Evolutionary conservation across 2,888 invertebrate genomes (phyloP).

Genomic region (Anoncus sp.): DNA sequence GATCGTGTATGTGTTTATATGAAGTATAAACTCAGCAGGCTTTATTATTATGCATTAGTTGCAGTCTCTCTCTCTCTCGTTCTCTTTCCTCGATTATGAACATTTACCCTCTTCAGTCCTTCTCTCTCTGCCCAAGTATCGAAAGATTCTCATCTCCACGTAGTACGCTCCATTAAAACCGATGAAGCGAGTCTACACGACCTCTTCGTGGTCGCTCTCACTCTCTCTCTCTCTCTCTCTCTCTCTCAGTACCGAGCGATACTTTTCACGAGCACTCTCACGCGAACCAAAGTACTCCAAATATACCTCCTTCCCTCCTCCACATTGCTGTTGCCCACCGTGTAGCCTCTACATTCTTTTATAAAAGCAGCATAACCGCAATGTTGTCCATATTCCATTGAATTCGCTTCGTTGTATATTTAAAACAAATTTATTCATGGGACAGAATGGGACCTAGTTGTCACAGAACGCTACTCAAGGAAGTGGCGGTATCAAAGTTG

Average conservation of each 20-base stretch:
- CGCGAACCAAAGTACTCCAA: conserved; percentile 25
- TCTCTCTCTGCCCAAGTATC: conserved; percentile 50
- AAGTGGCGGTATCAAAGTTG: too few species aligned
- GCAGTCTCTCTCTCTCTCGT: background rate
- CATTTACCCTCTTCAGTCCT: background rate
- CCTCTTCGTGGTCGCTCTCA: conserved; percentile 39
- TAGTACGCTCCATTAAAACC: conserved; percentile 57
- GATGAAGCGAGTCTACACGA: conserved; percentile 40
- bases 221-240: conserved; percentile 1
- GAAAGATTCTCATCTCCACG: conserved; percentile 57
- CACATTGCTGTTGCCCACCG: too few species aligned
- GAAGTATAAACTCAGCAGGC: conserved; percentile 35
- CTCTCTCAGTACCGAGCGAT: background rate
- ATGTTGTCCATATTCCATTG: too few species aligned
- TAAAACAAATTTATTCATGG: too few species aligned
- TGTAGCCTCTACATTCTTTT: too few species aligned
- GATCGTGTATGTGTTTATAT: conserved; percentile 36
- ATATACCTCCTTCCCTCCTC: too few species aligned
- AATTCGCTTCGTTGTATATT: too few species aligned
- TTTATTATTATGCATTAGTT: conserved; percentile 59
- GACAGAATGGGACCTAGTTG: too few species aligned
- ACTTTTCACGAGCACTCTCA: conserved; percentile 36
- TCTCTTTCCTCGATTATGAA: background rate
- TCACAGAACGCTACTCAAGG: too few species aligned
- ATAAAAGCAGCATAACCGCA: too few species aligned